Conservation (phyloP, 1,140 invertebrate genomes). For the Drosophila tristis region DNA sequence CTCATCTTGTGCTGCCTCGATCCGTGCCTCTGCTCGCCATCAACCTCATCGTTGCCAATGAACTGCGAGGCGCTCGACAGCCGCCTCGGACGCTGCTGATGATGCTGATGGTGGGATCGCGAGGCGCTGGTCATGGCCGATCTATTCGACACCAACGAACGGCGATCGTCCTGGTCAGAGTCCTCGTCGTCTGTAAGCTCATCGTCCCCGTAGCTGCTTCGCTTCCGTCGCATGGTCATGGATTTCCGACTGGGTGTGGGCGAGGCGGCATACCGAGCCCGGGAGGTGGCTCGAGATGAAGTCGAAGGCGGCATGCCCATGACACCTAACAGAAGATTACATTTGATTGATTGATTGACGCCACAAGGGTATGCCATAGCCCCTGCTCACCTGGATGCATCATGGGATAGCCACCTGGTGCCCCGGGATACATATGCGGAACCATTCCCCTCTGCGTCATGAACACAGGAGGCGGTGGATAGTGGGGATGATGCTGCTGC, state of each 20-base stretch:
- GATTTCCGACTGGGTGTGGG: slow-evolving; percentile 89
- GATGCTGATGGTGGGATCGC: slow-evolving; percentile 52
- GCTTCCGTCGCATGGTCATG: slow-evolving; percentile 84
- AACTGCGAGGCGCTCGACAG: slow-evolving; percentile 81
- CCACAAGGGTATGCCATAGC: background rate
- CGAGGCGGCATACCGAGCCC: slow-evolving; percentile 85
- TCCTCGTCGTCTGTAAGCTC: slow-evolving; percentile 86
- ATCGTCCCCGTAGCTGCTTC: slow-evolving; percentile 84
- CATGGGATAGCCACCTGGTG: slow-evolving; percentile 65
- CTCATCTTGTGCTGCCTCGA: slow-evolving; percentile 46
- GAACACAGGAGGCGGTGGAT: slow-evolving; percentile 78
- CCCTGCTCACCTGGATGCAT: slow-evolving; percentile 72
- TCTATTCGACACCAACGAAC: slow-evolving; percentile 84
- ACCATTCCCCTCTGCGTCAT: slow-evolving; percentile 77
- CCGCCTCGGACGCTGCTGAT: slow-evolving; percentile 59
- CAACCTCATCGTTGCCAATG: slow-evolving; percentile 61
- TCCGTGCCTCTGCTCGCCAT: slow-evolving; percentile 43
- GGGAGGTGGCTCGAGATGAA: slow-evolving; percentile 85
- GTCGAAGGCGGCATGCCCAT: slow-evolving; percentile 73
- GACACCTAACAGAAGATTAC: slow-evolving; percentile 43
- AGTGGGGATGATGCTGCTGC: slow-evolving; percentile 84
- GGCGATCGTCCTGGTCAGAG: slow-evolving; percentile 85
- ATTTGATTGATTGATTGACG: background rate
- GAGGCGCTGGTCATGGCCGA: slow-evolving; percentile 75
- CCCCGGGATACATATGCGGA: slow-evolving; percentile 76